Percentiles rank a stretch among this genome's conserved stretches.
Evolutionary conservation across 2,797 vertebrate species (phyloP).

Genomic region (Melanotaenia parkinsoni): DNA sequence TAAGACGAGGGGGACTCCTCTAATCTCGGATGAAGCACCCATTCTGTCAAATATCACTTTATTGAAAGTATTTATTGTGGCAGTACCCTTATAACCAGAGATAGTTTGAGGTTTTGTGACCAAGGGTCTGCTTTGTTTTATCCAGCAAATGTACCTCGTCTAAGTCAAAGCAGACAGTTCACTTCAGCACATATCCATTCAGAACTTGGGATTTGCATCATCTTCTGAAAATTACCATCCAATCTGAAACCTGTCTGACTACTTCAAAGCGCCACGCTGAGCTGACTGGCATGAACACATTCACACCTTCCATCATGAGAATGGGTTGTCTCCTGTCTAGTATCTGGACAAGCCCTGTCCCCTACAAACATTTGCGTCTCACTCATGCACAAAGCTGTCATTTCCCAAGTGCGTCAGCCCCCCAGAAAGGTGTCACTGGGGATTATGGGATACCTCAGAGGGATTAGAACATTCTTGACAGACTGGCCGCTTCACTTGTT

Average conservation of each 20-base stretch:
- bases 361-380: constrained; percentile 56
- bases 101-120: constrained; percentile 8
- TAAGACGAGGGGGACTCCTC: constrained; percentile 43
- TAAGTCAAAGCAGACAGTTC: constrained; percentile 10
- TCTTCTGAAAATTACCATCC: constrained; percentile 43
- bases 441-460: constrained; percentile 72
- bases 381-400: constrained; percentile 74
- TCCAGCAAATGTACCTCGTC: constrained; percentile 12
- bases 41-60: constrained; percentile 57
- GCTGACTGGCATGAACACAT: constrained; percentile 63
- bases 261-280: constrained; percentile 54
- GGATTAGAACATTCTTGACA: constrained; percentile 75
- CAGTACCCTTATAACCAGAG: not conserved
- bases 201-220: constrained; percentile 45
- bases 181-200: constrained; percentile 14
- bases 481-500: constrained; percentile 64
- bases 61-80: constrained; percentile 28
- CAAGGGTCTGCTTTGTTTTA: constrained; percentile 9
- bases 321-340: constrained; percentile 54
- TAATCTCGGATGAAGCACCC: constrained; percentile 40
- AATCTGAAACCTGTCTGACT: constrained; percentile 36
- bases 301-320: constrained; percentile 54
- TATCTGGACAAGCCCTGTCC: constrained; percentile 65
- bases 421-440: constrained; percentile 71
- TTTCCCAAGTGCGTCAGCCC: constrained; percentile 66